Evolutionary conservation across 2,888 invertebrate species (phyloP).

Genomic region (Napeogenes sylphis): DNA sequence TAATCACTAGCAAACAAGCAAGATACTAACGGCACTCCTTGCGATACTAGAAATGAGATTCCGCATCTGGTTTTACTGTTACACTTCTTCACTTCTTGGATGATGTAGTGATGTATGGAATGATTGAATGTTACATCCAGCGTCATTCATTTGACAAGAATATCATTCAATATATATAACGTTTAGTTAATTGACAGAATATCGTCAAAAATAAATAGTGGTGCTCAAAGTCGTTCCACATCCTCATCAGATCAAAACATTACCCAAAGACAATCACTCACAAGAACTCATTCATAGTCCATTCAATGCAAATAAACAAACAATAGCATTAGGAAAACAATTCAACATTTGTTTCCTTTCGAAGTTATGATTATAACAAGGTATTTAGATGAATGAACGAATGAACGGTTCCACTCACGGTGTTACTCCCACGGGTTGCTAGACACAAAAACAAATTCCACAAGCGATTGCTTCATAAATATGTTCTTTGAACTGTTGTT

Average conservation of each 20-base stretch:
- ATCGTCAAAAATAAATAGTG: conserved; percentile 5
- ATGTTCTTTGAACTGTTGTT: background rate
- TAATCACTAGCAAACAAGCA: conserved; percentile 25
- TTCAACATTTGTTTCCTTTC: conserved; percentile 33
- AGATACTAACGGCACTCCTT: conserved; percentile 28
- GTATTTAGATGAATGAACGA: conserved; percentile 18
- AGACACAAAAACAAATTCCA: background rate
- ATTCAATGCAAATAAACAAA: conserved; percentile 46
- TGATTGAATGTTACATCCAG: too few species aligned
- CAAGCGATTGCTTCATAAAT: background rate
- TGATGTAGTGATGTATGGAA: background rate
- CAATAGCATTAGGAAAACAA: conserved; percentile 38
- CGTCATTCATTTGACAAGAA: too few species aligned
- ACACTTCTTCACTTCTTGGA: conserved; percentile 11
- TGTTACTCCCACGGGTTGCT: conserved; percentile 22
- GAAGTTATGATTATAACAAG: conserved; percentile 12
- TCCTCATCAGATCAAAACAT: conserved; percentile 8
- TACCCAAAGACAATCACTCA: conserved; percentile 23
- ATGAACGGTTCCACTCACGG: conserved; percentile 13
- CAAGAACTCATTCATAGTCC: conserved; percentile 36
- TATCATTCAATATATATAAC: too few species aligned
- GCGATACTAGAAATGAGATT: conserved; percentile 33
- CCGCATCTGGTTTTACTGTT: conserved; percentile 32
- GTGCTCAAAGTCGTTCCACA: conserved; percentile 9
- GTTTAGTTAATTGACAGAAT: too few species aligned